Percentiles rank a stretch among this genome's conserved stretches.
Evolutionary conservation across 2,888 invertebrate genomes (phyloP).

Genomic region (Eupithecia vulgata): DNA sequence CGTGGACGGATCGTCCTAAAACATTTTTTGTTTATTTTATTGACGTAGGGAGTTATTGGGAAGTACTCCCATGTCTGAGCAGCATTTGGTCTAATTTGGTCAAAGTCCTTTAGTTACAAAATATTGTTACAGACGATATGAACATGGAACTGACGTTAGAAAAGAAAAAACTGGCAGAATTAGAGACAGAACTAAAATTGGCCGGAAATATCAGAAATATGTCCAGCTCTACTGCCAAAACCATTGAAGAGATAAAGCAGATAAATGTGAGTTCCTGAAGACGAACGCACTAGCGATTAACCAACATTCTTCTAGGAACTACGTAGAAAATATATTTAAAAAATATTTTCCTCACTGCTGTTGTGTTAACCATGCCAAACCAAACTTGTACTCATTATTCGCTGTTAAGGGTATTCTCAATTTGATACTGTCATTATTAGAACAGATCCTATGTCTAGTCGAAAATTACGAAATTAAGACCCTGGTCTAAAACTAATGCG

Average conservation of each 20-base stretch:
- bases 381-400: not conserved
- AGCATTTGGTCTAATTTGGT: no score
- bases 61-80: no score
- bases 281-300: no score
- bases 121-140: slow-evolving; percentile 58
- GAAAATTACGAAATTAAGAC: no score
- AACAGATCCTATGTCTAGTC: no score
- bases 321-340: not conserved
- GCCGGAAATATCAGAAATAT: slow-evolving; percentile 40
- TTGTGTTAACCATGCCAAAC: not conserved
- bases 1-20: no score
- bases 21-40: no score
- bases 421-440: no score
- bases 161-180: slow-evolving; percentile 59
- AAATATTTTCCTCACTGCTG: not conserved
- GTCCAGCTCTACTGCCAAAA: slow-evolving; percentile 49
- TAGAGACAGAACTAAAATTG: slow-evolving; percentile 59
- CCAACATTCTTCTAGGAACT: not conserved
- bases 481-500: not conserved
- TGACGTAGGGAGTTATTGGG: no score
- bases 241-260: slow-evolving; percentile 50
- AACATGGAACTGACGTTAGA: slow-evolving; percentile 59
- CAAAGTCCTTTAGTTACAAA: not conserved
- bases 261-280: slow-evolving; percentile 51
- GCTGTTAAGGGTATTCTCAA: not conserved